phyloP scores from a whole-genome alignment of 2,888 invertebrate species.

The Drosophila aldrichi region DNA sequence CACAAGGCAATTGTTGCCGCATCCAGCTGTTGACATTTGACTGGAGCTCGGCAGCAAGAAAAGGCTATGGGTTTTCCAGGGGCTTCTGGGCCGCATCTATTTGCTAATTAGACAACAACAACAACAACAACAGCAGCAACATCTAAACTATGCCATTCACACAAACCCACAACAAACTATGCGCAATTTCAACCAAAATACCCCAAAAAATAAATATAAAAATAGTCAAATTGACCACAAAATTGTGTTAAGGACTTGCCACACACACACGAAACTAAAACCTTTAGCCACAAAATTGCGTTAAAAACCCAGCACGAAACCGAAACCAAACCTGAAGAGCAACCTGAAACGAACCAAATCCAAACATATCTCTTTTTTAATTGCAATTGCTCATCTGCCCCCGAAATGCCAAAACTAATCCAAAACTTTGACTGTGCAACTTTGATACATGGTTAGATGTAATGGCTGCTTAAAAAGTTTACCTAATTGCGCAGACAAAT shows the following conservation, averaged over 20 bases:
- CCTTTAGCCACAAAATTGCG: slow-evolving; percentile 25
- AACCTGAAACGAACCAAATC: slow-evolving; percentile 7
- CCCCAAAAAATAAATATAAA: not conserved
- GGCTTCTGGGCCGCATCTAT: slow-evolving; percentile 16
- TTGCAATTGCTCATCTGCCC: slow-evolving; percentile 17
- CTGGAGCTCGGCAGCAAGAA: slow-evolving; percentile 36
- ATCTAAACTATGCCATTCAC: slow-evolving; percentile 30
- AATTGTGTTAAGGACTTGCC: slow-evolving; percentile 43
- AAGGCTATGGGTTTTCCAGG: slow-evolving; percentile 24
- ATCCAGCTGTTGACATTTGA: slow-evolving; percentile 71
- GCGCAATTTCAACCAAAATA: slow-evolving; percentile 6
- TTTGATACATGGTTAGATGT: slow-evolving; percentile 29
- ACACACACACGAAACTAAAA: slow-evolving; percentile 5
- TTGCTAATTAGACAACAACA: slow-evolving; percentile 67
- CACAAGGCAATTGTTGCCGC: slow-evolving; percentile 24
- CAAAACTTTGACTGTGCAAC: slow-evolving; percentile 20
- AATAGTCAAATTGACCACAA: slow-evolving; percentile 49
- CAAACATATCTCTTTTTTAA: slow-evolving; percentile 17
- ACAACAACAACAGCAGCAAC: slow-evolving; percentile 15
- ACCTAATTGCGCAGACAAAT: slow-evolving; percentile 55
- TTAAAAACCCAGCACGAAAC: slow-evolving; percentile 1
- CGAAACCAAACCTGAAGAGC: slow-evolving; percentile 8
- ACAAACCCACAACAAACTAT: slow-evolving; percentile 20
- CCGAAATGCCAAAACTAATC: slow-evolving; percentile 8
- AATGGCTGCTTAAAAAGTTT: slow-evolving; percentile 19